Conservation (phyloP, 1,140 invertebrate species). For the Drosophila ficusphila region DNA sequence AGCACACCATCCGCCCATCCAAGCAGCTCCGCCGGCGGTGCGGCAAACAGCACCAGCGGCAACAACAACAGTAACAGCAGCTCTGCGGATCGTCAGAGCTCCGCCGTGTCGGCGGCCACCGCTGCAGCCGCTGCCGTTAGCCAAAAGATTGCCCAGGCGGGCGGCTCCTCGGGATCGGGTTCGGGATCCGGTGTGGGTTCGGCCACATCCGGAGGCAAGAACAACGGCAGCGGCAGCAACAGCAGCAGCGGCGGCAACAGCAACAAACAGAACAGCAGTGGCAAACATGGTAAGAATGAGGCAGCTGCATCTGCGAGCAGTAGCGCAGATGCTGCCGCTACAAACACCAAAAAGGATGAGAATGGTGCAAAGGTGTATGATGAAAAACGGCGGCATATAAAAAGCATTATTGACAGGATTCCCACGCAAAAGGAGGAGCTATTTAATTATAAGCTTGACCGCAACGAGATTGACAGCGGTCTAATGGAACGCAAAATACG, state of each 20-base stretch:
- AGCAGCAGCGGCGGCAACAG: constrained; percentile 6
- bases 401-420: constrained; percentile 98
- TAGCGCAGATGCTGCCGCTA: constrained; percentile 53
- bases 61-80: constrained; percentile 7
- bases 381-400: constrained; percentile 98
- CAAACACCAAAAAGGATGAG: constrained; percentile 88
- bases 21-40: background rate
- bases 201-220: constrained; percentile 24
- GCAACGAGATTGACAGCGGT: constrained; percentile 89
- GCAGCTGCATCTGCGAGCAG: constrained; percentile 60
- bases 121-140: constrained; percentile 73
- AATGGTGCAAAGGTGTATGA: constrained; percentile 91
- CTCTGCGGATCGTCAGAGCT: constrained; percentile 67
- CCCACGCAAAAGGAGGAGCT: constrained; percentile 98
- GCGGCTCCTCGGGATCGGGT: constrained; percentile 9
- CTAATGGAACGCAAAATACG: constrained; percentile 98
- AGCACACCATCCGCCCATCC: constrained; percentile 53
- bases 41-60: background rate
- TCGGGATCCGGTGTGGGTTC: constrained; percentile 11
- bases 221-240: constrained; percentile 19
- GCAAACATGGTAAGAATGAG: constrained; percentile 78
- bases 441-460: constrained; percentile 97
- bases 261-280: constrained; percentile 25
- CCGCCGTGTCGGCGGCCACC: constrained; percentile 70
- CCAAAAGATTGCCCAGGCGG: constrained; percentile 65